A percentile compares a stretch with the other conserved stretches of the same genome.
phyloP scores from a whole-genome alignment of 2,888 invertebrate genomes.

The Acrobasis suavella region DNA sequence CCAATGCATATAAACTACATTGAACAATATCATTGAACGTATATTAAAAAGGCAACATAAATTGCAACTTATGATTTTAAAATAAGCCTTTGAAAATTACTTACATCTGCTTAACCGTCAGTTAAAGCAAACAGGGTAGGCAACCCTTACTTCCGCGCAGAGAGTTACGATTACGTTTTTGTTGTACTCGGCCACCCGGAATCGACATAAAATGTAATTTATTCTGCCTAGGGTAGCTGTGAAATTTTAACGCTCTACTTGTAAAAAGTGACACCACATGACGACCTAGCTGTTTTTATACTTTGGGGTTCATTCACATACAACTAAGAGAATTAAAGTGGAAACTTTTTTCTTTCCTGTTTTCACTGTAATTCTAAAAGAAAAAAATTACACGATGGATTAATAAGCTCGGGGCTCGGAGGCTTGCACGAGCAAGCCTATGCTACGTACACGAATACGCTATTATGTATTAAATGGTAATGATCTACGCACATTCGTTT shows the following conservation, averaged over 20 bases:
- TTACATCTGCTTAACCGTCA: conserved; percentile 61
- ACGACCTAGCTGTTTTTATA: conserved; percentile 51
- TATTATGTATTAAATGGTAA: no score
- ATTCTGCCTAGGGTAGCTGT: conserved; percentile 73
- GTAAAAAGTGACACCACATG: conserved; percentile 73
- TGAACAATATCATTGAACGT: neutral
- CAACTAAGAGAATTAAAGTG: no score
- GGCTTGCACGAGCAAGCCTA: no score
- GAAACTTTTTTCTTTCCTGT: no score
- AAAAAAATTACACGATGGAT: no score
- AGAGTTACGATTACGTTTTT: conserved; percentile 64
- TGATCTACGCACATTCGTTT: no score
- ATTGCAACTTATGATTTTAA: neutral
- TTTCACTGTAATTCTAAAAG: no score
- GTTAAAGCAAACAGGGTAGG: conserved; percentile 51
- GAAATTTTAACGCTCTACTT: conserved; percentile 70
- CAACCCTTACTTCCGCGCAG: conserved; percentile 72
- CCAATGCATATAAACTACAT: neutral
- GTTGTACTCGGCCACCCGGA: conserved; percentile 74
- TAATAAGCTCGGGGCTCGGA: no score
- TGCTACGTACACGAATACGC: no score
- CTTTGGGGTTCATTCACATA: conserved; percentile 42
- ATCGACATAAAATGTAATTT: conserved; percentile 76
- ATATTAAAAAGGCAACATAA: conserved; percentile 8
- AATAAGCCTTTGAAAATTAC: conserved; percentile 38